Evolutionary conservation across 1,140 invertebrate genomes (phyloP).

Genomic region (Drosophila aff.): DNA sequence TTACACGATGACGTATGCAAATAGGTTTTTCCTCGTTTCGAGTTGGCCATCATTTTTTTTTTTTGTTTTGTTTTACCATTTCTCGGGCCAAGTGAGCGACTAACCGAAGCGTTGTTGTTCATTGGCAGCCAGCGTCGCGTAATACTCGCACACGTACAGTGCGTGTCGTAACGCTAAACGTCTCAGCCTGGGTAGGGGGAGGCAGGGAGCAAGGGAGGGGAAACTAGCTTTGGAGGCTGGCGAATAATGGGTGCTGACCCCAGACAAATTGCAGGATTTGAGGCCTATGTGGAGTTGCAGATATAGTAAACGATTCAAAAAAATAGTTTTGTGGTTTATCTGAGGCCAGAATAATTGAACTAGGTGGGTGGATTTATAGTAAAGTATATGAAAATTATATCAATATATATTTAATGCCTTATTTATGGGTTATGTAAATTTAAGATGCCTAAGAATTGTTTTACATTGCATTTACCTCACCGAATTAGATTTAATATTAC

Average conservation of each 20-base stretch:
- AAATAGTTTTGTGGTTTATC: background rate
- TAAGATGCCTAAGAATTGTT: no score
- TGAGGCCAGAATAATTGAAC: no score
- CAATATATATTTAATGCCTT: background rate
- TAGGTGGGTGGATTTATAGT: background rate
- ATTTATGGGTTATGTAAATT: background rate
- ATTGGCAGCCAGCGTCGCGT: conserved; percentile 51
- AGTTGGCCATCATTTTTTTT: background rate
- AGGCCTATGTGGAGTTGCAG: background rate
- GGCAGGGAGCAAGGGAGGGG: background rate
- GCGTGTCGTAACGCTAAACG: conserved; percentile 66
- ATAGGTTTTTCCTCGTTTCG: conserved; percentile 39
- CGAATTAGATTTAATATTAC: background rate
- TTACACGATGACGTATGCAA: conserved; percentile 50
- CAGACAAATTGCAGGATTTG: conserved; percentile 22
- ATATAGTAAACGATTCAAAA: background rate
- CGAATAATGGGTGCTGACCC: conserved; percentile 27
- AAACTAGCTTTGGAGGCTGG: conserved; percentile 20
- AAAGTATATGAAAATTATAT: no score
- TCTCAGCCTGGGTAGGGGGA: background rate
- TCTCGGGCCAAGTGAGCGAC: conserved; percentile 54
- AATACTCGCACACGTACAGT: conserved; percentile 52
- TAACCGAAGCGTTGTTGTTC: conserved; percentile 23
- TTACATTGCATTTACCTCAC: background rate
- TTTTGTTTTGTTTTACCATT: conserved; percentile 11